Conservation (phyloP, 2,797 vertebrate species). For the Myotis daubentonii region DNA sequence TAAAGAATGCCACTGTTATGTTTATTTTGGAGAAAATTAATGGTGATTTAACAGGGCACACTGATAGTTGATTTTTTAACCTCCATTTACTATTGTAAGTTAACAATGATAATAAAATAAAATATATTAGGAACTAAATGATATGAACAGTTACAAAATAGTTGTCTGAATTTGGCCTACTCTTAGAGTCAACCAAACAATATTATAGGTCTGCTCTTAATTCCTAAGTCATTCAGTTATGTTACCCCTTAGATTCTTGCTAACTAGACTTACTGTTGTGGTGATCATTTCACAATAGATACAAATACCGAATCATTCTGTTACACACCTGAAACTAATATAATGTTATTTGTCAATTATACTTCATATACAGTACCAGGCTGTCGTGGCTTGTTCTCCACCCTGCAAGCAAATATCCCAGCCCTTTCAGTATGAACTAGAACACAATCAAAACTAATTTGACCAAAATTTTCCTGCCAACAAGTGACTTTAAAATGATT, state of each 20-base stretch:
- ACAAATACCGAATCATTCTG: not conserved
- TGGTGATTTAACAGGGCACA: not conserved
- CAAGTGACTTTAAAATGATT: not conserved
- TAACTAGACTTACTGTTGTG: not conserved
- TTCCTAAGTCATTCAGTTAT: not conserved
- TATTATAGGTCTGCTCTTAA: not conserved
- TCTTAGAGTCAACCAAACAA: not conserved
- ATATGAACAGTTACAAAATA: not conserved
- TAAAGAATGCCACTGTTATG: not conserved
- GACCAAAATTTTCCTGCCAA: not conserved
- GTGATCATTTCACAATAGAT: not conserved
- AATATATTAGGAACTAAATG: not conserved
- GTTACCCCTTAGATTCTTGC: not conserved
- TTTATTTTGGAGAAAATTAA: slow-evolving; percentile 6
- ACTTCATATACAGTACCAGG: not conserved
- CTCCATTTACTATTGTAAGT: not conserved
- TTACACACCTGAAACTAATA: not conserved
- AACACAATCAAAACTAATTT: slow-evolving; percentile 40
- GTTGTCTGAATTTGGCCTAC: not conserved
- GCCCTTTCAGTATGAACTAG: not conserved
- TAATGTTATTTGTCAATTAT: not conserved
- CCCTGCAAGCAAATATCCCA: not conserved
- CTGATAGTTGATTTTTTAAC: not conserved
- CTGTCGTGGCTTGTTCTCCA: not conserved
- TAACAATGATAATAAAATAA: not conserved